phyloP scores from a whole-genome alignment of 2,113 vertebrate species.

The Pristiophorus japonicus region DNA sequence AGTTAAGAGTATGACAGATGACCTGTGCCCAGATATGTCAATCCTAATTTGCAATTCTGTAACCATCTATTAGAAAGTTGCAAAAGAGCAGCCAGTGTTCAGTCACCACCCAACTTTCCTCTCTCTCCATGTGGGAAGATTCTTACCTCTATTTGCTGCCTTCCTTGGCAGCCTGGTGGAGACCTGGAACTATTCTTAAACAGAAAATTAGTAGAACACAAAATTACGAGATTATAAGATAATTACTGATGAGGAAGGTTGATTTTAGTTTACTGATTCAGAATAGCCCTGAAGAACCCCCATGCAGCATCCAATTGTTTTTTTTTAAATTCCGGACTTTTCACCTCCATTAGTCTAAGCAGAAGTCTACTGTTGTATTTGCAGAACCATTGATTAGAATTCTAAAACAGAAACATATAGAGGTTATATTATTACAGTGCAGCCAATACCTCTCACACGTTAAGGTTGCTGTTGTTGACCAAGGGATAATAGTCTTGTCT shows the following conservation, averaged over 20 bases:
- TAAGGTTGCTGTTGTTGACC: slow-evolving; percentile 65
- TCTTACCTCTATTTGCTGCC: neutral
- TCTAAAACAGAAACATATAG: neutral
- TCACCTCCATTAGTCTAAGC: neutral
- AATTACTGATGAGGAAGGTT: neutral
- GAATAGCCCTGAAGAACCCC: neutral
- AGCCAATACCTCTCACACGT: slow-evolving; percentile 63
- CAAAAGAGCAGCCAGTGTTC: neutral
- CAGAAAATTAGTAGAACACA: neutral
- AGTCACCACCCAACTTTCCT: neutral
- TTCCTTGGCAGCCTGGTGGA: neutral
- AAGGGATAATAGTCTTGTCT: slow-evolving; percentile 57
- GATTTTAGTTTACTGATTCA: no score
- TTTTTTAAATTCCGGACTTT: neutral
- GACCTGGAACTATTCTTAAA: neutral
- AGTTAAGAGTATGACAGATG: neutral
- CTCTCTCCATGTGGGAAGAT: neutral
- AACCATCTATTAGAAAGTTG: neutral
- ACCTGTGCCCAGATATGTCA: neutral
- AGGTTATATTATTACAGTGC: neutral
- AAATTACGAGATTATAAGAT: neutral
- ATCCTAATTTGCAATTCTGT: neutral
- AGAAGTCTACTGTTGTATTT: neutral
- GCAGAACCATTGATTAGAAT: neutral
- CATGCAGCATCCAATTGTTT: neutral